These are phyloP conservation scores for Sparidentex hasta DNA, from an alignment of 2,797 vertebrate species.

Conservation along the genomic window DNA sequence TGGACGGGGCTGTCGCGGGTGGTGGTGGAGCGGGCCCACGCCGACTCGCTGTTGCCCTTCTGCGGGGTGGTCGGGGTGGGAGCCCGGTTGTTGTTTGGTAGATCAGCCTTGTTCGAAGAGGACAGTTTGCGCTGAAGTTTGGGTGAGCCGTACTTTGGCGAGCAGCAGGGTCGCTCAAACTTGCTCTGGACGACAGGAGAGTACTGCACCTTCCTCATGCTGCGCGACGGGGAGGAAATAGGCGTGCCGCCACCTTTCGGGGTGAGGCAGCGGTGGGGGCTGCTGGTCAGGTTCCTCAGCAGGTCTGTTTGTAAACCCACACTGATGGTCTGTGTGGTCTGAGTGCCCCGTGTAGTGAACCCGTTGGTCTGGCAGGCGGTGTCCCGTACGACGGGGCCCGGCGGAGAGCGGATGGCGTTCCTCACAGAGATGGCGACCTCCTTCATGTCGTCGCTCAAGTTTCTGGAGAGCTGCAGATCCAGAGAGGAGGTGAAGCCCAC, in stretches of 20 bases:
- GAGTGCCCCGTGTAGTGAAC: conserved; percentile 90
- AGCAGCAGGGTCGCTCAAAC: conserved; percentile 97
- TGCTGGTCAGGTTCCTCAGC: conserved; percentile 92
- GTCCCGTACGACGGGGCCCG: conserved; percentile 85
- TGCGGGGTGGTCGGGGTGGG: conserved; percentile 86
- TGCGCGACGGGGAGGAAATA: conserved; percentile 94
- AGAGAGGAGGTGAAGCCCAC: conserved; percentile 90
- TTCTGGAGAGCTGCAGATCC: conserved; percentile 93
- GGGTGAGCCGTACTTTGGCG: conserved; percentile 98
- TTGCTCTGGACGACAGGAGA: conserved; percentile 94
- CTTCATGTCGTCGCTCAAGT: conserved; percentile 99
- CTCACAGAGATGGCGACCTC: conserved; percentile 96
- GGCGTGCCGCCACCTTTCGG: conserved; percentile 93
- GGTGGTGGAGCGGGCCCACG: conserved; percentile 98
- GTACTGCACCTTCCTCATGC: conserved; percentile 92
- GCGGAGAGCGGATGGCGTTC: conserved; percentile 89
- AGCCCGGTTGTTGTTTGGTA: conserved; percentile 78
- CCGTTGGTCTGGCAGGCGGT: conserved; percentile 95
- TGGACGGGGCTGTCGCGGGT: conserved; percentile 97
- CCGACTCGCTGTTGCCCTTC: conserved; percentile 95
- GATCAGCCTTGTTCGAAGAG: conserved; percentile 88
- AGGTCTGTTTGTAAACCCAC: conserved; percentile 95
- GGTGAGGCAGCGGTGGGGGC: conserved; percentile 97
- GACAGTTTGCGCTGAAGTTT: conserved; percentile 93
- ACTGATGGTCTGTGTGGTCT: conserved; percentile 94